Conservation (phyloP, 2,888 invertebrate species). For the Aricia artaxerxes region DNA sequence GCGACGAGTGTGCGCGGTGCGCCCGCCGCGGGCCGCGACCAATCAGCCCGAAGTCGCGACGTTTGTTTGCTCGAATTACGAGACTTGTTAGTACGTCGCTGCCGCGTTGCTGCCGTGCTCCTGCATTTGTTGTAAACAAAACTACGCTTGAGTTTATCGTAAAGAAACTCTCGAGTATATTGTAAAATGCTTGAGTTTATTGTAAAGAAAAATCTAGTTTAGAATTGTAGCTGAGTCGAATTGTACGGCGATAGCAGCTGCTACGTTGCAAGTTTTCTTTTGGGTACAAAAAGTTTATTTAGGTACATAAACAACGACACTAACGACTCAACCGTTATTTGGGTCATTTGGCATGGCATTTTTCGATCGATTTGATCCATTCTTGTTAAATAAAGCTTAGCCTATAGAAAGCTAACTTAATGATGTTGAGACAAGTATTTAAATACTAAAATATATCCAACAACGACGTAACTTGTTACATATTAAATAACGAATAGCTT, state of each 20-base stretch:
- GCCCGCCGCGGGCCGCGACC: constrained; percentile 36
- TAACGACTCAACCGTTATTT: neutral
- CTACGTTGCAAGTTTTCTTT: neutral
- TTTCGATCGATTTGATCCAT: neutral
- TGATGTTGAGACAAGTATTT: too few relatives aligned
- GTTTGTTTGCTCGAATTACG: constrained; percentile 17
- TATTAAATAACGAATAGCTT: neutral
- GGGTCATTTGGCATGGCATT: neutral
- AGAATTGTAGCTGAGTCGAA: neutral
- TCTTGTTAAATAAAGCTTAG: neutral
- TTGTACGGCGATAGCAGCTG: neutral
- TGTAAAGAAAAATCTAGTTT: neutral
- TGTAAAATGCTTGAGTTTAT: neutral
- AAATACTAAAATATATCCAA: too few relatives aligned
- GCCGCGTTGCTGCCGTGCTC: neutral
- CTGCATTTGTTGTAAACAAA: neutral
- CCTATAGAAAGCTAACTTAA: neutral
- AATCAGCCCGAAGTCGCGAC: constrained; percentile 28
- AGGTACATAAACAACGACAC: too few relatives aligned
- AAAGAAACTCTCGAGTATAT: neutral
- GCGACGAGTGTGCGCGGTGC: neutral
- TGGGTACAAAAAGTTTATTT: too few relatives aligned
- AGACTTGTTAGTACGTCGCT: neutral
- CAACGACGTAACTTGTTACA: neutral
- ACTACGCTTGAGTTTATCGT: neutral